Conservation (phyloP, 2,888 invertebrate species). For the Sesia bembeciformis region DNA sequence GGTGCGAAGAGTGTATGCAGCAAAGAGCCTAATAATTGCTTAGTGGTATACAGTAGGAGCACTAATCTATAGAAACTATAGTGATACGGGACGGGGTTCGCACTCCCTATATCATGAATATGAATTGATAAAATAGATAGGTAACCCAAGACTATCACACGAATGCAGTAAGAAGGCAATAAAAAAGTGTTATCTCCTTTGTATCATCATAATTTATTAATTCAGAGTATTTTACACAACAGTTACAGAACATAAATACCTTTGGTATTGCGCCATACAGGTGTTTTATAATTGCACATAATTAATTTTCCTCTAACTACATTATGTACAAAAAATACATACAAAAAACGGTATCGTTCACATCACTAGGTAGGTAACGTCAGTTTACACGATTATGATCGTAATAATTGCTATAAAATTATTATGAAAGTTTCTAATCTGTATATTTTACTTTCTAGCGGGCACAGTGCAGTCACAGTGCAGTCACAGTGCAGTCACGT, state of each 20-base stretch:
- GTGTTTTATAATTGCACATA: constrained; percentile 65
- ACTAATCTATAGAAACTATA: no score
- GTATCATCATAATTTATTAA: constrained; percentile 35
- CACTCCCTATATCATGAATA: no score
- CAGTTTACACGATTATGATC: constrained; percentile 25
- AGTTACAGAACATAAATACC: constrained; percentile 68
- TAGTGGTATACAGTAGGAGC: no score
- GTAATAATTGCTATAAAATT: constrained; percentile 20
- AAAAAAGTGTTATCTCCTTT: not conserved
- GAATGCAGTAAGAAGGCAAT: not conserved
- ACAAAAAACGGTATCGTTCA: constrained; percentile 7
- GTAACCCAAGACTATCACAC: no score
- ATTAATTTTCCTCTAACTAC: constrained; percentile 57
- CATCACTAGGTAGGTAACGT: constrained; percentile 46
- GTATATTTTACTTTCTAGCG: no score
- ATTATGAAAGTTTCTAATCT: constrained; percentile 7
- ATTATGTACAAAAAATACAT: constrained; percentile 67
- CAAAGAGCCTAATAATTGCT: no score
- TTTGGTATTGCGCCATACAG: constrained; percentile 63
- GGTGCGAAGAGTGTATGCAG: no score
- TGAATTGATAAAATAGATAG: no score
- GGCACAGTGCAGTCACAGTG: no score
- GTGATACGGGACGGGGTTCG: no score
- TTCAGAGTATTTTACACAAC: constrained; percentile 66
- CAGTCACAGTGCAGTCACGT: no score